Conservation (phyloP, 2,113 vertebrate species). For the Syngnathus scovelli region DNA sequence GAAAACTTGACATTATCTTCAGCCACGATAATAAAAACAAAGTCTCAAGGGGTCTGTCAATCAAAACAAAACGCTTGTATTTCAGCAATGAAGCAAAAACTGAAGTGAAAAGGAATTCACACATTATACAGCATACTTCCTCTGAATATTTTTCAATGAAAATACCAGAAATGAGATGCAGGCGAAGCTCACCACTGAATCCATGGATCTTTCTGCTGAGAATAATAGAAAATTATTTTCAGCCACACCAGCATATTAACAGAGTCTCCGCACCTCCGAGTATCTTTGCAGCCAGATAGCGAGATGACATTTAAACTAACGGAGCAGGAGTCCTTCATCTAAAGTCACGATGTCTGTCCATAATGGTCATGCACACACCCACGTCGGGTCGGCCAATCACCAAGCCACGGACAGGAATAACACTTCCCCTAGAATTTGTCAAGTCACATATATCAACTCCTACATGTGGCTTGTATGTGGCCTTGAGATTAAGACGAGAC, state of each 20-base stretch:
- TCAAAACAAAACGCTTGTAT: neutral
- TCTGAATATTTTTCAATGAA: too few relatives aligned
- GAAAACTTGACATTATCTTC: neutral
- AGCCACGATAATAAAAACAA: neutral
- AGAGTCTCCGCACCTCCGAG: neutral
- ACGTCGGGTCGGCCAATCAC: slow-evolving; percentile 12
- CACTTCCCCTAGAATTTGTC: slow-evolving; percentile 13
- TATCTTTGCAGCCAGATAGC: slow-evolving; percentile 6
- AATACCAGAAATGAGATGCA: neutral
- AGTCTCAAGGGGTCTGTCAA: neutral
- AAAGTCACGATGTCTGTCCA: slow-evolving; percentile 5
- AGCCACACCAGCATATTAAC: slow-evolving; percentile 2
- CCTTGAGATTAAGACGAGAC: slow-evolving; percentile 4
- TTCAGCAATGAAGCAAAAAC: neutral
- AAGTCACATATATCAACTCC: neutral
- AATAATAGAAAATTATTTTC: neutral
- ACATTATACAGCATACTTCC: too few relatives aligned
- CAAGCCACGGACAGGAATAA: slow-evolving; percentile 3
- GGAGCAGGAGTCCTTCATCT: slow-evolving; percentile 10
- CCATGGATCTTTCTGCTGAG: slow-evolving; percentile 16
- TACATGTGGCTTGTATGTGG: slow-evolving; percentile 7
- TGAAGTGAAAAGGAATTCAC: neutral
- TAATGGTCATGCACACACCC: neutral
- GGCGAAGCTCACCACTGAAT: slow-evolving; percentile 34
- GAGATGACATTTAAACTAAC: slow-evolving; percentile 23